A percentile compares a stretch with the other conserved stretches of the same genome.
Conservation (phyloP, 2,888 invertebrate genomes). For the Diogma glabrata region DNA sequence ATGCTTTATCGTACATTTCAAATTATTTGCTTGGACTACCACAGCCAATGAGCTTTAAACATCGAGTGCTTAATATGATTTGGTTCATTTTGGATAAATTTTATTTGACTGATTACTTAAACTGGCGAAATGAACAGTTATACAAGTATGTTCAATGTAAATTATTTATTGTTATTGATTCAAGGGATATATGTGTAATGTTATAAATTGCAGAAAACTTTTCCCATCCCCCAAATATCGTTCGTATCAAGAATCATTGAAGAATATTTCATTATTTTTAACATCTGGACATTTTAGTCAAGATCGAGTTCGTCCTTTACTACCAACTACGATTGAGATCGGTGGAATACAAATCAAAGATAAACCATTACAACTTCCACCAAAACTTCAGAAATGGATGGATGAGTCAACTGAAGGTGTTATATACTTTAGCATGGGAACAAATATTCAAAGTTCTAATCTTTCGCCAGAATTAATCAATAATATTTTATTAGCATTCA, state of each 20-base stretch:
- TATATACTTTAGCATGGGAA: slow-evolving; percentile 40
- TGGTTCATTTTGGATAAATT: no score
- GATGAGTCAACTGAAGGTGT: slow-evolving; percentile 36
- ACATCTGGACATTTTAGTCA: slow-evolving; percentile 41
- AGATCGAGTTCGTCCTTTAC: slow-evolving; percentile 36
- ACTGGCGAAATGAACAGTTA: no score
- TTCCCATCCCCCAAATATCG: slow-evolving; percentile 23
- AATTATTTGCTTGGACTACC: no score
- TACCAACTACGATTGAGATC: slow-evolving; percentile 32
- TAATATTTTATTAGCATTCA: slow-evolving; percentile 32
- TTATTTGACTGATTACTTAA: no score
- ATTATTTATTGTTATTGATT: no score
- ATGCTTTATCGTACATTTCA: neutral
- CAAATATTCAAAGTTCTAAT: slow-evolving; percentile 35
- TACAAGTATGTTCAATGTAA: no score
- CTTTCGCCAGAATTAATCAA: slow-evolving; percentile 34
- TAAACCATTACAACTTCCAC: slow-evolving; percentile 28
- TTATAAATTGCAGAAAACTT: neutral
- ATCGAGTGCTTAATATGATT: no score
- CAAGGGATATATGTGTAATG: no score
- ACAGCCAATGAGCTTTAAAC: no score
- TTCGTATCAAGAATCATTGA: slow-evolving; percentile 36
- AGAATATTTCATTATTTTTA: slow-evolving; percentile 38
- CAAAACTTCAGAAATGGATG: slow-evolving; percentile 29
- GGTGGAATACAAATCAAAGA: slow-evolving; percentile 32